Percentiles rank a stretch among this genome's conserved stretches.
phyloP scores from a whole-genome alignment of 2,113 vertebrate genomes.

The Canis aureus region DNA sequence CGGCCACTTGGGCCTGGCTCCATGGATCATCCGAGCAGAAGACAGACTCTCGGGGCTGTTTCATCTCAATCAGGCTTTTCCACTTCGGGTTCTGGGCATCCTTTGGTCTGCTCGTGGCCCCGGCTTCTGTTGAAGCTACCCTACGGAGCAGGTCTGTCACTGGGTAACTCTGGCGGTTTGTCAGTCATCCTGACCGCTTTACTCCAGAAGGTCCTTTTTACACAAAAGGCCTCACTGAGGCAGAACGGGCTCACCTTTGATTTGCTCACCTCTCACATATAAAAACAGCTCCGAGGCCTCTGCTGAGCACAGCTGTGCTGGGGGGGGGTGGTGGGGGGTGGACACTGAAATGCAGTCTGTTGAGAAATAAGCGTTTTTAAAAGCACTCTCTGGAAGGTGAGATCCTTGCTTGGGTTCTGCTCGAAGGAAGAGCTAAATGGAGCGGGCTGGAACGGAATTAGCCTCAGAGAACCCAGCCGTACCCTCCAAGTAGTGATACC shows the following conservation, averaged over 20 bases:
- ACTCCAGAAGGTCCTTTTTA: conserved; percentile 21
- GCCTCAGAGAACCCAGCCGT: neutral
- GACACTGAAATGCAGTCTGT: neutral
- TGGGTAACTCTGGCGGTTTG: neutral
- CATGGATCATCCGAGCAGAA: neutral
- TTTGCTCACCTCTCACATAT: neutral
- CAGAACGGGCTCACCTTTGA: conserved; percentile 44
- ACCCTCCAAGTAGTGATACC: neutral
- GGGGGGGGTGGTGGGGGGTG: rapidly evolving
- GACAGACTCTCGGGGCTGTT: neutral
- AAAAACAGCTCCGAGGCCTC: neutral
- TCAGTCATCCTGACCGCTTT: neutral
- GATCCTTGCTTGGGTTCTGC: neutral
- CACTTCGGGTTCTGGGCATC: neutral
- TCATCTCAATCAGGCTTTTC: neutral
- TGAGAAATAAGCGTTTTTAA: neutral
- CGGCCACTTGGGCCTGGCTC: neutral
- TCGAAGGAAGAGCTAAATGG: neutral
- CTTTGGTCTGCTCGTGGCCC: neutral
- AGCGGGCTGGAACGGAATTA: neutral
- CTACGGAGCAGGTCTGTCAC: neutral
- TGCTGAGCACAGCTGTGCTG: neutral
- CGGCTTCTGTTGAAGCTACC: neutral
- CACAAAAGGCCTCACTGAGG: conserved; percentile 21
- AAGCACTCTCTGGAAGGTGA: neutral